A percentile compares a stretch with the other conserved stretches of the same genome.
Conservation (phyloP, 53 echinoderm and acorn worm species). For the Mesocentrotus franciscanus region DNA sequence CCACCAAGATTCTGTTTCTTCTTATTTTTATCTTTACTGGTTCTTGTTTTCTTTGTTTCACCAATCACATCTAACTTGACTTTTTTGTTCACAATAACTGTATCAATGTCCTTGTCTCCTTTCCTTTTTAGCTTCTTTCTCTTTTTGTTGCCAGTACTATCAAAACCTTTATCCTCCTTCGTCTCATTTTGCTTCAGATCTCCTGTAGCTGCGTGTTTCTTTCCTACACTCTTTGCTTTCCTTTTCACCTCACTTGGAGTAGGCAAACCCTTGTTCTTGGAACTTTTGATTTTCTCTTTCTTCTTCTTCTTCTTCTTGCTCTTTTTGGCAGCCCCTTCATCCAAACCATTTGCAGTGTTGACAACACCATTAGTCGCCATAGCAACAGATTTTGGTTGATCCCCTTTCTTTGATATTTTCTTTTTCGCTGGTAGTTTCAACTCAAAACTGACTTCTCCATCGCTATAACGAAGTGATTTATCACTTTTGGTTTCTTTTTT, state of each 20-base stretch:
- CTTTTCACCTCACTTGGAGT: neutral
- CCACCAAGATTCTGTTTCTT: neutral
- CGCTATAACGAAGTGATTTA: neutral
- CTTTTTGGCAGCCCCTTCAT: neutral
- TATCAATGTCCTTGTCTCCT: neutral
- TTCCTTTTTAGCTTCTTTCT: constrained; percentile 39
- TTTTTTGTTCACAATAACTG: neutral
- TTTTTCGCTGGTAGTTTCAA: neutral
- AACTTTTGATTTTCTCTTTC: neutral
- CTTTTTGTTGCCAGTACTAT: constrained; percentile 13
- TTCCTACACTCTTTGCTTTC: neutral
- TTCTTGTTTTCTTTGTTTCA: neutral
- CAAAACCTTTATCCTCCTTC: neutral
- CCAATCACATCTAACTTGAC: no score
- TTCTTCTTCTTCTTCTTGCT: constrained; percentile 32
- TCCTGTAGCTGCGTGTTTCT: neutral
- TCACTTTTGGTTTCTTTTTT: neutral
- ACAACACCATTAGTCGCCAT: neutral
- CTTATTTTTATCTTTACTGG: neutral
- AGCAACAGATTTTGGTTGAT: neutral
- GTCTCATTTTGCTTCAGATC: neutral
- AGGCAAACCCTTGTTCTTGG: neutral
- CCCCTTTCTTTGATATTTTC: neutral
- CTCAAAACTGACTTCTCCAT: constrained; percentile 12
- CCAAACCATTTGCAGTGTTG: neutral